Conservation (phyloP, 1,140 invertebrate genomes). For the Anoplophora glabripennis region DNA sequence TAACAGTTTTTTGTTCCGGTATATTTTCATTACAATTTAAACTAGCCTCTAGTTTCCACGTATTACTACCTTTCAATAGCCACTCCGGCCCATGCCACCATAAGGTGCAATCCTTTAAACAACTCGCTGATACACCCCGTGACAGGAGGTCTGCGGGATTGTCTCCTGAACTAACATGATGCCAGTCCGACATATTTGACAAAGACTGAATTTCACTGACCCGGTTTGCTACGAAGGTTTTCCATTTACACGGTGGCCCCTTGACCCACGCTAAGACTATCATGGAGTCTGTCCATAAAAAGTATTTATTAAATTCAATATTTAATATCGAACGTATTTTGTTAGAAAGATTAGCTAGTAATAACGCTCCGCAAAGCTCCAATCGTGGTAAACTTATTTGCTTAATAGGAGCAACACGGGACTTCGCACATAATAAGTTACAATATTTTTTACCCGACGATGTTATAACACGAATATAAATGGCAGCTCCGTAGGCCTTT, state of each 20-base stretch:
- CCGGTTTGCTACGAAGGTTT: conserved; percentile 47
- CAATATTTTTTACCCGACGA: conserved; percentile 19
- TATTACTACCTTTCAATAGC: conserved; percentile 1
- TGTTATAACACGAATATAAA: conserved; percentile 38
- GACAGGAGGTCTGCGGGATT: conserved; percentile 45
- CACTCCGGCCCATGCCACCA: conserved; percentile 47
- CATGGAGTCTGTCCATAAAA: conserved; percentile 49
- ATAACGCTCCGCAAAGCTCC: conserved; percentile 37
- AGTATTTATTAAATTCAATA: conserved; percentile 29
- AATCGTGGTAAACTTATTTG: conserved; percentile 25
- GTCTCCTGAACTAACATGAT: conserved; percentile 33
- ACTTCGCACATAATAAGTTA: conserved; percentile 31
- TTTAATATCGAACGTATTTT: conserved; percentile 28
- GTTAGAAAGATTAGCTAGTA: conserved; percentile 34
- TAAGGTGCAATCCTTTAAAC: conserved; percentile 31
- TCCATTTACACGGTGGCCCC: conserved; percentile 35
- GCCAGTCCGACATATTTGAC: conserved; percentile 30
- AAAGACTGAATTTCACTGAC: conserved; percentile 42
- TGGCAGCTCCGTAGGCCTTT: conserved; percentile 27
- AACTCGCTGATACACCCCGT: conserved; percentile 25
- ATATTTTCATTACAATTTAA: background rate
- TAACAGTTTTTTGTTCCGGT: conserved; percentile 7
- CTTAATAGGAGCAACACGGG: conserved; percentile 31
- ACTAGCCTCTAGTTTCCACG: conserved; percentile 2
- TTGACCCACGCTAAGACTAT: conserved; percentile 49